These are phyloP conservation scores for Stegastes partitus DNA, from an alignment of 2,113 vertebrate species.

Conservation along the genomic window DNA sequence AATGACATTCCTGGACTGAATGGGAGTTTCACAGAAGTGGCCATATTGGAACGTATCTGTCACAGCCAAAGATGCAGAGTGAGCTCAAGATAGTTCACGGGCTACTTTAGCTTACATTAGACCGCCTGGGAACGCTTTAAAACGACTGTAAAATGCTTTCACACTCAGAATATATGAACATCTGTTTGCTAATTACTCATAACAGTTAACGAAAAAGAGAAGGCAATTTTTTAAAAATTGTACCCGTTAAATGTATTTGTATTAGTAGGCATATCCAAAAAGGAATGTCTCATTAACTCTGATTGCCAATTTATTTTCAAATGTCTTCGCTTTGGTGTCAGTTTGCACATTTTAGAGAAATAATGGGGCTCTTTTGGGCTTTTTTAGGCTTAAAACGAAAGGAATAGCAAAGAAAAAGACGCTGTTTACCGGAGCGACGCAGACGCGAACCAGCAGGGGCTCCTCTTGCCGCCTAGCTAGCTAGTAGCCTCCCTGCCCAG, in stretches of 20 bases:
- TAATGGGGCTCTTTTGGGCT: rapidly evolving
- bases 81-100: constrained; percentile 40
- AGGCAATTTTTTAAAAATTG: neutral
- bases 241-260: neutral
- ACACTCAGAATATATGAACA: rapidly evolving
- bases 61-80: constrained; percentile 46
- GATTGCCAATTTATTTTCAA: neutral
- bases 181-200: neutral
- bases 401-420: neutral
- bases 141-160: neutral
- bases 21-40: constrained; percentile 90
- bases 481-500: constrained; percentile 7
- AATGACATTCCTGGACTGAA: constrained; percentile 76
- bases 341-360: neutral
- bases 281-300: neutral
- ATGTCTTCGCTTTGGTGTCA: neutral
- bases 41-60: constrained; percentile 90
- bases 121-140: neutral
- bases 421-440: neutral
- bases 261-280: neutral
- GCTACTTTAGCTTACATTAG: neutral
- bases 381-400: rapidly evolving
- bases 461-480: constrained; percentile 33
- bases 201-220: neutral
- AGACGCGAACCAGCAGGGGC: neutral